Percentiles rank a stretch among this genome's conserved stretches.
phyloP scores from a whole-genome alignment of 2,797 vertebrate genomes.

The Fundulus diaphanus region DNA sequence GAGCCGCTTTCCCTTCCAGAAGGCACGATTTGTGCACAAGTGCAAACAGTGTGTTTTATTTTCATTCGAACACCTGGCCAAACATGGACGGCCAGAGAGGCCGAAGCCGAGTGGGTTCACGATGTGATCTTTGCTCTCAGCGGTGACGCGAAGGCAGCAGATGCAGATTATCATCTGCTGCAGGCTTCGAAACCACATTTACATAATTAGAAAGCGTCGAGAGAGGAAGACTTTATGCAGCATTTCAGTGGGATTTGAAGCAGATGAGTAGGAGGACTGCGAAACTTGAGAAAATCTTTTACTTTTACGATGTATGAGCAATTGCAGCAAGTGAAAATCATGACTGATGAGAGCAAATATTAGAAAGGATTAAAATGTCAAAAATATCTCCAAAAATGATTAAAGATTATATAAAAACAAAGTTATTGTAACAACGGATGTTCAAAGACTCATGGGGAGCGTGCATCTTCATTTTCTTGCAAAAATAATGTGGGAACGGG shows the following conservation, averaged over 20 bases:
- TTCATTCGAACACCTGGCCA: conserved; percentile 74
- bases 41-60: conserved; percentile 60
- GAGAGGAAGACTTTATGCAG: conserved; percentile 1
- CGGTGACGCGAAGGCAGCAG: conserved; percentile 63
- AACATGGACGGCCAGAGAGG: conserved; percentile 66
- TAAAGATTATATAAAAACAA: background rate
- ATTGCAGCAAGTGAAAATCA: background rate
- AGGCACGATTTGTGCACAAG: conserved; percentile 50
- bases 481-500: conserved; percentile 30
- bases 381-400: background rate
- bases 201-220: conserved; percentile 31
- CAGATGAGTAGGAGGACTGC: conserved; percentile 5
- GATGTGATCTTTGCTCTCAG: conserved; percentile 64
- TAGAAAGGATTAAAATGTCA: background rate
- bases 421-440: conserved; percentile 25
- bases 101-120: conserved; percentile 58
- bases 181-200: conserved; percentile 29
- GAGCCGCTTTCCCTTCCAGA: conserved; percentile 40
- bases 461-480: conserved; percentile 19
- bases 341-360: conserved; percentile 10
- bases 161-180: conserved; percentile 67
- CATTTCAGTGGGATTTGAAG: background rate
- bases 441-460: conserved; percentile 23
- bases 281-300: background rate
- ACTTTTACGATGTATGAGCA: background rate